Evolutionary conservation across 2,797 vertebrate genomes (phyloP).

Genomic region (Serranus cabrilla): DNA sequence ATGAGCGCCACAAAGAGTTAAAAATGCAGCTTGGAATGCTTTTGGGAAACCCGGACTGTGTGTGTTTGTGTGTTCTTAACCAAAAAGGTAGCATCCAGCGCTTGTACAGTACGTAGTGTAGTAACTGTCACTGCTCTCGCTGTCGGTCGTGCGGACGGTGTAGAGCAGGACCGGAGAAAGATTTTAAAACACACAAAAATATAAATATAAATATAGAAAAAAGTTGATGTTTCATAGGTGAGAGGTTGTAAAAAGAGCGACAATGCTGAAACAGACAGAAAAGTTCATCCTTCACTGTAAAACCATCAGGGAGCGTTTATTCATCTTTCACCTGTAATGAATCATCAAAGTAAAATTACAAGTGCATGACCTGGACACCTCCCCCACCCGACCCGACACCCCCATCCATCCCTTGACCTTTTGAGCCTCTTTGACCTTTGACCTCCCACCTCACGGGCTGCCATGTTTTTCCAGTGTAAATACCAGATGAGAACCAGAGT

Average conservation of each 20-base stretch:
- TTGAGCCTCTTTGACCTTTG: conserved; percentile 36
- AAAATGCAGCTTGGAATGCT: conserved; percentile 36
- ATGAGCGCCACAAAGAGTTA: conserved; percentile 15
- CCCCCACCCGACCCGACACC: neutral
- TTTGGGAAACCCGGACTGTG: conserved; percentile 56
- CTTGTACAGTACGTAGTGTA: conserved; percentile 46
- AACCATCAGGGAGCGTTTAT: conserved; percentile 73
- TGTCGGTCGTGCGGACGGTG: conserved; percentile 38
- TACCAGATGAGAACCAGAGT: conserved; percentile 67
- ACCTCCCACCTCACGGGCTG: conserved; percentile 66
- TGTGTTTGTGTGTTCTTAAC: conserved; percentile 35
- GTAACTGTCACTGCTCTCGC: conserved; percentile 49
- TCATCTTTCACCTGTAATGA: conserved; percentile 72
- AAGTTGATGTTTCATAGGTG: conserved; percentile 62
- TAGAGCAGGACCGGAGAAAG: conserved; percentile 49
- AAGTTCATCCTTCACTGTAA: conserved; percentile 63
- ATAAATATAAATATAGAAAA: conserved; percentile 46
- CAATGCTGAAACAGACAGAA: conserved; percentile 61
- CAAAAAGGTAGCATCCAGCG: conserved; percentile 58
- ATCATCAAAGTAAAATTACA: conserved; percentile 70
- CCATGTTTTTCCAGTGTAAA: conserved; percentile 81
- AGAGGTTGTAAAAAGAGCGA: conserved; percentile 58
- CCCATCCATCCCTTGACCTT: conserved; percentile 11
- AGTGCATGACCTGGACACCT: conserved; percentile 82
- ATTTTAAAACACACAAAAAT: conserved; percentile 47